Conservation (phyloP, 2,797 vertebrate species). For the Leptatherina wallacei region DNA sequence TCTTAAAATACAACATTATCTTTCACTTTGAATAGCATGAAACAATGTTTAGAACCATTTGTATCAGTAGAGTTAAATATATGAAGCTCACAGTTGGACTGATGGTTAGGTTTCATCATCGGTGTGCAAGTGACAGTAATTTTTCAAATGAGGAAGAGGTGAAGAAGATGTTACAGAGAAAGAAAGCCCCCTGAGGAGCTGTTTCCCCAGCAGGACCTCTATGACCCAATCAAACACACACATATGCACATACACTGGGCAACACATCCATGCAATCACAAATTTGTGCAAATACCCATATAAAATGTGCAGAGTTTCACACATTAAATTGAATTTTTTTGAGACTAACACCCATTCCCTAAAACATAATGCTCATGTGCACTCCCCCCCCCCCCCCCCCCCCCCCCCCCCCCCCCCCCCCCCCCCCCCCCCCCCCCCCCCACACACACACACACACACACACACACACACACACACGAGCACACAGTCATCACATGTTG, state of each 20-base stretch:
- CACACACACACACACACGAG: slow-evolving; percentile 18
- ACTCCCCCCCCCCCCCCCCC: no score
- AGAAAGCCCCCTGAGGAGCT: slow-evolving; percentile 58
- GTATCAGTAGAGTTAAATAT: slow-evolving; percentile 39
- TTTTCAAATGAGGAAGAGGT: slow-evolving; percentile 78
- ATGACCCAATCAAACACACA: slow-evolving; percentile 42
- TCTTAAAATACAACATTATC: background rate
- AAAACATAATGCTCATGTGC: slow-evolving; percentile 18
- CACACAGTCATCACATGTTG: slow-evolving; percentile 8
- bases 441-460: slow-evolving; percentile 24
- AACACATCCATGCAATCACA: slow-evolving; percentile 41
- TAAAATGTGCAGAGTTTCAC: slow-evolving; percentile 48
- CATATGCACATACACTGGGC: slow-evolving; percentile 21
- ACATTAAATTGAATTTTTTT: slow-evolving; percentile 39
- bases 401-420: no score
- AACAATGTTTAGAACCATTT: slow-evolving; percentile 23
- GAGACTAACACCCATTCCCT: slow-evolving; percentile 27
- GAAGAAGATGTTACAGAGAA: slow-evolving; percentile 59
- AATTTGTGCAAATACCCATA: slow-evolving; percentile 32
- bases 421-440: no score
- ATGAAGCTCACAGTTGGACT: slow-evolving; percentile 49
- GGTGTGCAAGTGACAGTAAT: slow-evolving; percentile 77
- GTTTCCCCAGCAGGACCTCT: slow-evolving; percentile 63
- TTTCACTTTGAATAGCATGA: background rate
- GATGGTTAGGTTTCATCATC: slow-evolving; percentile 80